Conservation (phyloP, 2,113 vertebrate species). For the Entelurus aequoreus region DNA sequence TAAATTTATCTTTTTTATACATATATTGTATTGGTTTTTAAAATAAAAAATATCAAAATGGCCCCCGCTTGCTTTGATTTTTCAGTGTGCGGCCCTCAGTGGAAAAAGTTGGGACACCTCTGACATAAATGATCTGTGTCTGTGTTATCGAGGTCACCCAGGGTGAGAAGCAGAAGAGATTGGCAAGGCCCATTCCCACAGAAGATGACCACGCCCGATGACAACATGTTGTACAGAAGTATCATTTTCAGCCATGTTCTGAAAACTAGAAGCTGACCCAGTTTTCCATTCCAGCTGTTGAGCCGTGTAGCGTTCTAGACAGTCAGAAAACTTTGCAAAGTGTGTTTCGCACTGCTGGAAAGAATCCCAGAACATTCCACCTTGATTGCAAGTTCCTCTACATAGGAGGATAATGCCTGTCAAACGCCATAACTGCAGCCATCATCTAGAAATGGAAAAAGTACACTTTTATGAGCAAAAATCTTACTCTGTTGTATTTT, state of each 20-base stretch:
- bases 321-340: conserved; percentile 2
- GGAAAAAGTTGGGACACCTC: no score
- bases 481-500: no score
- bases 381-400: conserved; percentile 5
- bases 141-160: not conserved
- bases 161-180: not conserved
- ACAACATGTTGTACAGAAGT: not conserved
- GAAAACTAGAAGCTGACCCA: conserved; percentile 10
- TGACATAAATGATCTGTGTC: no score
- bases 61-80: no score
- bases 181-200: not conserved
- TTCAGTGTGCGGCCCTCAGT: no score
- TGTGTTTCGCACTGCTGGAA: not conserved
- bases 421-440: not conserved
- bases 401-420: not conserved
- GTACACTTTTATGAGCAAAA: no score
- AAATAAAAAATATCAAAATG: no score
- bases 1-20: no score
- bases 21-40: no score
- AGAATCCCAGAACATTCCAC: conserved; percentile 5
- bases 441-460: not conserved
- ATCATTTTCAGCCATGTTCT: conserved; percentile 9
- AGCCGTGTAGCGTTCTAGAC: conserved; percentile 12
- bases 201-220: conserved; percentile 10
- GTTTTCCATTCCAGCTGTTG: conserved; percentile 23